phyloP scores from a whole-genome alignment of 2,113 vertebrate genomes.

The Cyprinodon brontotheroides region DNA sequence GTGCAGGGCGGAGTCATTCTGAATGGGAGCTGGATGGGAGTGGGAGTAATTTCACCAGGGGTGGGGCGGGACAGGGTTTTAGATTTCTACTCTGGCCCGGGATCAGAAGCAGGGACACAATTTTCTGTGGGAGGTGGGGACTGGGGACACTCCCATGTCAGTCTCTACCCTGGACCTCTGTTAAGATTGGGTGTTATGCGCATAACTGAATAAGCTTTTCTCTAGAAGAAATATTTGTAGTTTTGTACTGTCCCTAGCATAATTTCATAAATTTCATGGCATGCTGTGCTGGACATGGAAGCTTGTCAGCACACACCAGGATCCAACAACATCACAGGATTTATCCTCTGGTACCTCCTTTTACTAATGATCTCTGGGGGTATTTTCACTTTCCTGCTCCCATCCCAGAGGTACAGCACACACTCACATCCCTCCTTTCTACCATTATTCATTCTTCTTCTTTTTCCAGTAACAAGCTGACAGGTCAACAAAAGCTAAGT shows the following conservation, averaged over 20 bases:
- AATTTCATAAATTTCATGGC: neutral
- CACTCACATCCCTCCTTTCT: neutral
- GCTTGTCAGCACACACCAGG: constrained; percentile 33
- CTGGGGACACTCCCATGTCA: too few relatives aligned
- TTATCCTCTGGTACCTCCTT: neutral
- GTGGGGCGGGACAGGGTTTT: too few relatives aligned
- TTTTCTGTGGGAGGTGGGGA: too few relatives aligned
- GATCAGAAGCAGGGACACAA: too few relatives aligned
- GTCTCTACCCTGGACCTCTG: too few relatives aligned
- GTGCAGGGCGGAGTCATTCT: too few relatives aligned
- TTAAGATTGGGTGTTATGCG: neutral
- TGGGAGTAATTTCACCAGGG: too few relatives aligned
- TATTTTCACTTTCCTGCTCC: constrained; percentile 7
- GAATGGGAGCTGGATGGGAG: too few relatives aligned
- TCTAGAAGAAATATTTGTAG: neutral
- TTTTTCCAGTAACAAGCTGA: constrained; percentile 38
- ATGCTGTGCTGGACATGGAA: constrained; percentile 18
- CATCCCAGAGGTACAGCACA: constrained; percentile 3
- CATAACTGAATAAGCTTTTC: neutral
- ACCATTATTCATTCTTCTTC: neutral
- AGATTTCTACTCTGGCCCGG: too few relatives aligned
- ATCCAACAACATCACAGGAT: neutral
- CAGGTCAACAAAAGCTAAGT: neutral
- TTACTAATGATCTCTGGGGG: constrained; percentile 3
- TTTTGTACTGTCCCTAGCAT: neutral